Percentiles rank a stretch among this genome's conserved stretches.
Conservation (phyloP, 2,888 invertebrate genomes). For the Hesperia comma region DNA sequence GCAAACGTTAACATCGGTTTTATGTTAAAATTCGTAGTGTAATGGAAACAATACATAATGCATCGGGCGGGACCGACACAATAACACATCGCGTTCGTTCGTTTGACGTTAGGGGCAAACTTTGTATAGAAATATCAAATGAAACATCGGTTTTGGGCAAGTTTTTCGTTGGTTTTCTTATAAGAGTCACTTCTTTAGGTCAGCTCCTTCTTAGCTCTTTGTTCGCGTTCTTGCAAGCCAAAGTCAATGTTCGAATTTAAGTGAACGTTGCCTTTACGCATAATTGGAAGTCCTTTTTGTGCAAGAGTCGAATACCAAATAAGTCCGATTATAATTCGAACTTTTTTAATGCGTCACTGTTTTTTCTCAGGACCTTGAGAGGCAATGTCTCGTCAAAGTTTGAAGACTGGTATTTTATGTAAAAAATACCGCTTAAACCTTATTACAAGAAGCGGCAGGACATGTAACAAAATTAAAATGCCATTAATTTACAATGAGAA, state of each 20-base stretch:
- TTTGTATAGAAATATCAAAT: slow-evolving; percentile 68
- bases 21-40: slow-evolving; percentile 82
- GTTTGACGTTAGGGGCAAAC: slow-evolving; percentile 71
- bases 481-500: background rate
- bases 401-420: slow-evolving; percentile 11
- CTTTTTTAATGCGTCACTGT: slow-evolving; percentile 55
- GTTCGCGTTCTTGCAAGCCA: slow-evolving; percentile 62
- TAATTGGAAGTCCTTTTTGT: slow-evolving; percentile 78
- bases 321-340: slow-evolving; percentile 67
- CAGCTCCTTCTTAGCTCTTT: slow-evolving; percentile 61
- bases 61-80: slow-evolving; percentile 72
- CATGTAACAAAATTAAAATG: slow-evolving; percentile 14
- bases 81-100: slow-evolving; percentile 77
- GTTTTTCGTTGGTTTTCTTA: slow-evolving; percentile 70
- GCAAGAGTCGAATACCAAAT: slow-evolving; percentile 73
- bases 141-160: slow-evolving; percentile 52
- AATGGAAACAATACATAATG: slow-evolving; percentile 83
- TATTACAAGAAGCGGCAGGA: slow-evolving; percentile 6
- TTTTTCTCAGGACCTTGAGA: slow-evolving; percentile 32
- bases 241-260: slow-evolving; percentile 67
- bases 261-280: slow-evolving; percentile 75
- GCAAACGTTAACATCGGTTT: slow-evolving; percentile 78
- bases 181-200: slow-evolving; percentile 47
- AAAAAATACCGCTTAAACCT: slow-evolving; percentile 15
- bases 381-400: slow-evolving; percentile 24